phyloP scores from a whole-genome alignment of 2,888 invertebrate species.

The Brachyptera putata region DNA sequence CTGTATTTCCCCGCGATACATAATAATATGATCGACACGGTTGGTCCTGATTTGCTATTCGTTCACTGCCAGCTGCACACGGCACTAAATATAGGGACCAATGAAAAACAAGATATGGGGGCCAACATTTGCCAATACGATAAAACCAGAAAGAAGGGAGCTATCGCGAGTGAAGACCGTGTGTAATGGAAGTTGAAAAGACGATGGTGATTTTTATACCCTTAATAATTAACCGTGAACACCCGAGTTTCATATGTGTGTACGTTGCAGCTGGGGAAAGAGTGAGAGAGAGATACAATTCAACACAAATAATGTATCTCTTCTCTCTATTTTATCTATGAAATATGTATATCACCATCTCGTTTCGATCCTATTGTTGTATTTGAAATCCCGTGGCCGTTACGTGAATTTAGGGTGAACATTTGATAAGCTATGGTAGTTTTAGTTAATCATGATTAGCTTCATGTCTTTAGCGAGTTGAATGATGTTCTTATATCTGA shows the following conservation, averaged over 20 bases:
- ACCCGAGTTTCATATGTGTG: background rate
- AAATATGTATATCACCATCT: background rate
- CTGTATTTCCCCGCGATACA: background rate
- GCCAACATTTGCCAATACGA: background rate
- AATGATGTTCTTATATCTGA: slow-evolving; percentile 12
- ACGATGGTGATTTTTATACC: slow-evolving; percentile 26
- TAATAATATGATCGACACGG: slow-evolving; percentile 20
- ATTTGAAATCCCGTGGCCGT: slow-evolving; percentile 19
- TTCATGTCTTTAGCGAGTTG: slow-evolving; percentile 25
- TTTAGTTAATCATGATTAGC: slow-evolving; percentile 27
- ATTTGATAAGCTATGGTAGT: slow-evolving; percentile 29
- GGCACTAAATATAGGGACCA: background rate
- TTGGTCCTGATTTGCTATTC: slow-evolving; percentile 13
- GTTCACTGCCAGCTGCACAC: background rate
- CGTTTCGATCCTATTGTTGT: background rate
- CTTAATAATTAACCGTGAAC: slow-evolving; percentile 23
- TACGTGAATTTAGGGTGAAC: slow-evolving; percentile 28
- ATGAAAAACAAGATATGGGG: slow-evolving; percentile 16
- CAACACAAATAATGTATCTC: slow-evolving; percentile 13
- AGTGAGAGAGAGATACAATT: background rate
- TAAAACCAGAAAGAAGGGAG: background rate
- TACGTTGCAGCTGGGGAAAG: background rate
- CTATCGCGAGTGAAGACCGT: slow-evolving; percentile 24
- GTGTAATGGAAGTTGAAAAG: slow-evolving; percentile 28
- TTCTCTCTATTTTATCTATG: background rate